These are phyloP conservation scores for Lonchura striata DNA, from an alignment of 2,113 vertebrate genomes.

Conservation along the genomic window DNA sequence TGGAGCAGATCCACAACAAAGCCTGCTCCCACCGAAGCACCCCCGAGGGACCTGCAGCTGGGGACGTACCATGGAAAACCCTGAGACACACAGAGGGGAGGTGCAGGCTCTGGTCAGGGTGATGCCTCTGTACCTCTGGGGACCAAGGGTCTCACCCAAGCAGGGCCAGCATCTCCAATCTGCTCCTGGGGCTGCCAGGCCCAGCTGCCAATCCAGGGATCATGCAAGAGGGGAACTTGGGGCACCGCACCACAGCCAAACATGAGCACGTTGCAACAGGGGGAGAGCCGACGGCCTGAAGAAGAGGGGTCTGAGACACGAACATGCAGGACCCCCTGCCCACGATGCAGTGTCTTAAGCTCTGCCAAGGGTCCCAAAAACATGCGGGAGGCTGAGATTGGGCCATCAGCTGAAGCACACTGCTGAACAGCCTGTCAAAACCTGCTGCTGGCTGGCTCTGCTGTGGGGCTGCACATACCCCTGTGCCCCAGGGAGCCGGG, in stretches of 20 bases:
- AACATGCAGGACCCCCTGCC: not conserved
- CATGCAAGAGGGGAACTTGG: not conserved
- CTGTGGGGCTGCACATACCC: not conserved
- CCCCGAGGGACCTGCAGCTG: not conserved
- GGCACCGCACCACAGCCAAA: not conserved
- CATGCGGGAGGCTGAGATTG: not conserved
- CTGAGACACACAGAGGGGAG: not conserved
- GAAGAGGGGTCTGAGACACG: not conserved
- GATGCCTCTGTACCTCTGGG: not conserved
- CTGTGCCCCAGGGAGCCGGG: not conserved
- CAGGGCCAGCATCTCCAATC: not conserved
- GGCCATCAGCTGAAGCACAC: not conserved
- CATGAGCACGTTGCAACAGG: not conserved
- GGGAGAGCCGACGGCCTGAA: not conserved
- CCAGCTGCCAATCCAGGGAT: not conserved
- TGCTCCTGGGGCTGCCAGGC: not conserved
- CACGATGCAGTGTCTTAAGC: not conserved
- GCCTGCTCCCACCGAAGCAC: not conserved
- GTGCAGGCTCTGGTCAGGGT: not conserved
- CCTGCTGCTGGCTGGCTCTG: not conserved
- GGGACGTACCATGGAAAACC: not conserved
- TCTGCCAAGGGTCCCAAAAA: not conserved
- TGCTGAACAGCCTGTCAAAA: not conserved
- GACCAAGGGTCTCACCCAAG: not conserved
- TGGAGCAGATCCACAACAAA: not conserved